Evolutionary conservation across 2,888 invertebrate species (phyloP), one percentile per base, ranked within the genome.

Genomic region (Phalangium opilio): DNA sequence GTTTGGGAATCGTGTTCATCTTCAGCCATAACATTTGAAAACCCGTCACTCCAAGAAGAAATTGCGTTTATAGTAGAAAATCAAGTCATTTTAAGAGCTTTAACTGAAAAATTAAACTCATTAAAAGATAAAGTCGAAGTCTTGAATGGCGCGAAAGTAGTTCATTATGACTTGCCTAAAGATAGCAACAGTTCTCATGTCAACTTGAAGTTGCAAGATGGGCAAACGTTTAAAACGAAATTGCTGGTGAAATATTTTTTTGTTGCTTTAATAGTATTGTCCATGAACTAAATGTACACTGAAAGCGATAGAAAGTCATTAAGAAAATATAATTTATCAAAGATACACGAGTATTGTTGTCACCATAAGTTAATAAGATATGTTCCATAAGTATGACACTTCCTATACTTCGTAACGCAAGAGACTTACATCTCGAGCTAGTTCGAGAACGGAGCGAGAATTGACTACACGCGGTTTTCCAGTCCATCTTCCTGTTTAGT

Each of bases 41-140:
- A 82, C 50, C 78, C 81, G 12, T 73, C 79, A 52, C 68, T 79
- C 58, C 70, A 74, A 18, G 75, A 79, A 41, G 78, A 84, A 63
- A 73, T 96, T 2, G 87, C 91, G 0, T 89, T 83, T 63, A 83
- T 96, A 56, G 83, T 93, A 12, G 96, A 96, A 70, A 96, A 95
- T 70, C 83, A 91, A 69, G 73, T 91, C 4, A 73, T 95, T 41
- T 67, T 86, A 2, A 75, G 80, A 60, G 77, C 84, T 0, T 75
- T 86, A 11, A 77, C 76, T 57, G 72, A 70, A 50, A 75, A 78
- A 61, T 63, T 85, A 1, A 62, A 72, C 36, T 64, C 70, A 18
- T 60, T 73, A 2, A 59, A 56, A 61, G 54, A 62, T 41, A 78
- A 78, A 62, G 74, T 86, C 0, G 70, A 75, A 41, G 73, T 87